These are phyloP conservation scores for Hucho hucho DNA, from an alignment of 2,113 vertebrate species.

Conservation along the genomic window DNA sequence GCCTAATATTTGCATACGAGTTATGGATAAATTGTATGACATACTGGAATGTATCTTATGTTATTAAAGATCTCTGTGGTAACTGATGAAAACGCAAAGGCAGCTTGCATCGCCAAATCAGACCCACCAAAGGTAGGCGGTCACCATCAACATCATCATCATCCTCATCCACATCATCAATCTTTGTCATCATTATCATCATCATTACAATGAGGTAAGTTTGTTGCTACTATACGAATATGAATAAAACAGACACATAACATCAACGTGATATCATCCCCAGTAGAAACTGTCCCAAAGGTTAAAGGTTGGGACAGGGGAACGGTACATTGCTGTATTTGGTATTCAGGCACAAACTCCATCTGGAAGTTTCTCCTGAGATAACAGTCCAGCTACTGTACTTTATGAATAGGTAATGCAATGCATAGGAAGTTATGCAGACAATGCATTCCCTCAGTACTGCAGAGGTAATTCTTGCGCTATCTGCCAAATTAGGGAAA, in stretches of 20 bases:
- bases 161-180: background rate
- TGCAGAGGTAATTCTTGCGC: conserved; percentile 33
- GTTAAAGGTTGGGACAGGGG: background rate
- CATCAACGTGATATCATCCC: background rate
- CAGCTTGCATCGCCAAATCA: conserved; percentile 66
- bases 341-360: conserved; percentile 11
- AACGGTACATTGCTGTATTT: background rate
- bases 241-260: background rate
- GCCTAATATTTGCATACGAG: too few relatives aligned
- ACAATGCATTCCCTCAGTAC: conserved; percentile 6
- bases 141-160: background rate
- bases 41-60: background rate
- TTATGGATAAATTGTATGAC: background rate
- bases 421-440: conserved; percentile 35
- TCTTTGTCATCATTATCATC: background rate
- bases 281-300: background rate
- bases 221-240: too few relatives aligned
- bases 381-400: conserved; percentile 12
- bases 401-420: conserved; percentile 34
- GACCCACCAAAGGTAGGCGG: conserved; percentile 62
- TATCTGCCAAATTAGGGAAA: conserved; percentile 28
- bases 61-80: conserved; percentile 67
- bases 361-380: conserved; percentile 13
- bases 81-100: conserved; percentile 71
- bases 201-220: background rate